phyloP scores from a whole-genome alignment of 2,797 vertebrate genomes.

The Pogoniulus pusillus region DNA sequence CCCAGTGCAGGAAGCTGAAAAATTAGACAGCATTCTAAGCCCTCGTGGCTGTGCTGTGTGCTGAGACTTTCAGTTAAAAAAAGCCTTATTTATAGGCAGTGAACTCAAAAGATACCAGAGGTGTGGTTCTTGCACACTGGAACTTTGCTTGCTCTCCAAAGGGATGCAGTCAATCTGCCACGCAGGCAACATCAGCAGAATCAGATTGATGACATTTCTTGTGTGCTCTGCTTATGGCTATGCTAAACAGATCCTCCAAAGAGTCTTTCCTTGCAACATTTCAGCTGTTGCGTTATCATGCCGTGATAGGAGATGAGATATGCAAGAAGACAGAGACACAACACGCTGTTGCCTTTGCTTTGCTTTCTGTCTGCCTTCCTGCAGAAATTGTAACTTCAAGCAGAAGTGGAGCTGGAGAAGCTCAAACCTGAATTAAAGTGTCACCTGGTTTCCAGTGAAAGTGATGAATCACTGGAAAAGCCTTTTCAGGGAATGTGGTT shows the following conservation, averaged over 20 bases:
- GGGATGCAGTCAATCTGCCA: background rate
- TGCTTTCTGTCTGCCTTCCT: slow-evolving; percentile 18
- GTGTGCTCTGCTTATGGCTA: background rate
- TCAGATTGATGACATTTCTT: slow-evolving; percentile 2
- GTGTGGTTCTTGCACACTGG: background rate
- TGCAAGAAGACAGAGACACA: slow-evolving; percentile 7
- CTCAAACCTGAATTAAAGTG: slow-evolving; percentile 45
- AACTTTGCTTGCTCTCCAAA: slow-evolving; percentile 1
- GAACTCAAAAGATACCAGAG: slow-evolving; percentile 35
- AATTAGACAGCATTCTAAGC: slow-evolving; percentile 52
- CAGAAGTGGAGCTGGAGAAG: slow-evolving; percentile 10
- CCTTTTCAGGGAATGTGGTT: slow-evolving; percentile 35
- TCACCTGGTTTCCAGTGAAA: slow-evolving; percentile 51
- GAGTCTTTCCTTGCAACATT: background rate
- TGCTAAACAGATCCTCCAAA: slow-evolving; percentile 25
- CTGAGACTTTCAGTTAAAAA: background rate
- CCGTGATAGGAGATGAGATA: slow-evolving; percentile 40
- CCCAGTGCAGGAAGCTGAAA: slow-evolving; percentile 60
- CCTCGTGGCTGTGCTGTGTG: slow-evolving; percentile 12
- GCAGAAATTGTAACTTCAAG: slow-evolving; percentile 12
- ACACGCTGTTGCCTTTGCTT: background rate
- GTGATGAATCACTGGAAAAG: slow-evolving; percentile 51
- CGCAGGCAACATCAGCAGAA: background rate
- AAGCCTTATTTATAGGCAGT: slow-evolving; percentile 37
- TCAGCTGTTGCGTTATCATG: slow-evolving; percentile 22